Evolutionary conservation across 2,888 invertebrate genomes (phyloP).

Genomic region (Ennomos erosarius): DNA sequence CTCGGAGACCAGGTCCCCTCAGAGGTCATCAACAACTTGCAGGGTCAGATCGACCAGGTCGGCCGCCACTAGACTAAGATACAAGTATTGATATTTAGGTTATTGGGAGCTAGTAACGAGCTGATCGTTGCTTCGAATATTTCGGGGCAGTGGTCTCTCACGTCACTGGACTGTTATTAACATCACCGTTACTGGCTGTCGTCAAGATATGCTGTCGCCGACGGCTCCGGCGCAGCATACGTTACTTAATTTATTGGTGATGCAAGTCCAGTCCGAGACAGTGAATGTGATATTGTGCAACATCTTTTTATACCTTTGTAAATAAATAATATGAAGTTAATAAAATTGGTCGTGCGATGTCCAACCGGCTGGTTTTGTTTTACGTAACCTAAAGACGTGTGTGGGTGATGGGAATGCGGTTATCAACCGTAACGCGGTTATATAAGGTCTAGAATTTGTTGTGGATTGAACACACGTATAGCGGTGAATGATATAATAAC

Average conservation of each 20-base stretch:
- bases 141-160: conserved; percentile 7
- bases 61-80: conserved; percentile 83
- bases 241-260: conserved; percentile 72
- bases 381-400: conserved; percentile 56
- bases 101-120: conserved; percentile 14
- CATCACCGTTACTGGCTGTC: conserved; percentile 36
- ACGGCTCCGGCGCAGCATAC: conserved; percentile 18
- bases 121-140: conserved; percentile 13
- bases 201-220: conserved; percentile 8
- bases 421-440: conserved; percentile 44
- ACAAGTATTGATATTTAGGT: conserved; percentile 19
- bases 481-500: conserved; percentile 44
- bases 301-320: conserved; percentile 78
- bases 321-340: conserved; percentile 67
- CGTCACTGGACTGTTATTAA: conserved; percentile 25
- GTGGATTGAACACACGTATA: conserved; percentile 19
- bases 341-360: conserved; percentile 66
- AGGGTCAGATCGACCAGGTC: conserved; percentile 93
- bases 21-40: conserved; percentile 95
- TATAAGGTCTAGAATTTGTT: conserved; percentile 42
- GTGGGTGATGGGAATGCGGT: conserved; percentile 38
- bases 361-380: conserved; percentile 60
- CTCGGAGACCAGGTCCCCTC: conserved; percentile 94
- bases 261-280: conserved; percentile 67
- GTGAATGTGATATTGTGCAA: conserved; percentile 80